Evolutionary conservation across 2,888 invertebrate species (phyloP), one percentile per base, ranked within the genome.

Genomic region (Drosophila nigricruria): DNA sequence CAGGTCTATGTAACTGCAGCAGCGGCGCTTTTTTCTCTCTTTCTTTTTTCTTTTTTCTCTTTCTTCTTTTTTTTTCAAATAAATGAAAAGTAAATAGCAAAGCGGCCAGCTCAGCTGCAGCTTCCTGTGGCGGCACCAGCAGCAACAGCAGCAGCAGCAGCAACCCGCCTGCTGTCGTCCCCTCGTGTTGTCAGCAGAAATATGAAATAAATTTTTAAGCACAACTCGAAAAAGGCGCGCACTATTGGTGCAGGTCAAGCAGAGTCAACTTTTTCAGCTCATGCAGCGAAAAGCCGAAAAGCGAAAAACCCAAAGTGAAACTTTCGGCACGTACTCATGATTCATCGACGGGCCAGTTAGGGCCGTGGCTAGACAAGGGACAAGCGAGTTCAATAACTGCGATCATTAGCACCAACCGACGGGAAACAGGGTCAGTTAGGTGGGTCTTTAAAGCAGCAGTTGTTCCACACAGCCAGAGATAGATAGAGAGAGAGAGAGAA

Each of bases 41-140:
- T 8, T 30, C 0, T 30, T 30, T 1, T n/a, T 30, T 49, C 12
- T 47, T 47, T 2, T 5, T n/a, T n/a, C 23, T 32, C 20, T 30
- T 14, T 10, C 0, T 9, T 12, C 20, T 10, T 36, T 53, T 53
- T 25, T 53, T 53, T 53, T 25, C 38, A 53, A 77, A 88, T 84
- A 89, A 88, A 84, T 79, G 88, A 88, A 84, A 84, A 87, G 85
- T 79, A 88, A 84, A 84, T 84, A 84, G 59, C 38, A 74, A 70
- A 77, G 77, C 76, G 67, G 50, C 61, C 43, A 66, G 45, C 66
- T 65, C 65, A 63, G 58, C 68, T 36, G 30, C 59, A 58, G 54
- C 60, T 70, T n/a, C 47, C 10, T 27, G 43, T 38, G 34, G 18
- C 32, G 10, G 23, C 52, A 34, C 9, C 30, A 10, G 10, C 30